These are phyloP conservation scores for Bufo bufo DNA, from an alignment of 2,113 vertebrate genomes.

Conservation along the genomic window DNA sequence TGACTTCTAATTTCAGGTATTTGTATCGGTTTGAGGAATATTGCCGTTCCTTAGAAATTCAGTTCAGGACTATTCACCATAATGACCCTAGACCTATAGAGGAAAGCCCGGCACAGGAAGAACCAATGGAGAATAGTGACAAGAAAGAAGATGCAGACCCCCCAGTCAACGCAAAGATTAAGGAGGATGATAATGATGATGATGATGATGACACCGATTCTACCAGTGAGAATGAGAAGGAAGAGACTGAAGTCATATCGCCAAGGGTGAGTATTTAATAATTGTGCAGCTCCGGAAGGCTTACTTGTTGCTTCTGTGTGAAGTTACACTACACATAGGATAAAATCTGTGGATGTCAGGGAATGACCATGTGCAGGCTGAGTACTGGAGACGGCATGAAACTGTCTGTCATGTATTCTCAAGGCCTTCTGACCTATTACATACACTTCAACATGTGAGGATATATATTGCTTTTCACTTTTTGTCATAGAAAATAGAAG, in stretches of 20 bases:
- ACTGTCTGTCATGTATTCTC: no score
- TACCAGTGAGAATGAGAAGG: conserved; percentile 82
- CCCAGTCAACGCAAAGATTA: conserved; percentile 72
- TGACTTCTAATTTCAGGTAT: conserved; percentile 76
- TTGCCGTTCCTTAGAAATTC: conserved; percentile 92
- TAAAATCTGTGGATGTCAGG: background rate
- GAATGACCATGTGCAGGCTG: no score
- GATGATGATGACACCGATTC: conserved; percentile 74
- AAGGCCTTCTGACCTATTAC: no score
- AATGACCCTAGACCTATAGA: conserved; percentile 81
- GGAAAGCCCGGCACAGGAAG: conserved; percentile 66
- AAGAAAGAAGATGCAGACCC: conserved; percentile 71
- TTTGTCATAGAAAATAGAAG: background rate
- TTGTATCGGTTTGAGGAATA: conserved; percentile 98
- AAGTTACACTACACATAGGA: background rate
- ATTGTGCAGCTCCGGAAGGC: background rate
- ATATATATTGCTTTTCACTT: no score
- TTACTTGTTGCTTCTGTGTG: background rate
- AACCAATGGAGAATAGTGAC: conserved; percentile 73
- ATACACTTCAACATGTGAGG: no score
- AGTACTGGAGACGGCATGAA: no score
- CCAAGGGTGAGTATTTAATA: conserved; percentile 74
- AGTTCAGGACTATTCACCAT: conserved; percentile 96
- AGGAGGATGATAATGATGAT: conserved; percentile 71
- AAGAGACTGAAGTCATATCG: conserved; percentile 77